Percentiles rank a stretch among this genome's conserved stretches.
phyloP scores from a whole-genome alignment of 2,113 vertebrate genomes.

The Plecturocebus donacophilus region DNA sequence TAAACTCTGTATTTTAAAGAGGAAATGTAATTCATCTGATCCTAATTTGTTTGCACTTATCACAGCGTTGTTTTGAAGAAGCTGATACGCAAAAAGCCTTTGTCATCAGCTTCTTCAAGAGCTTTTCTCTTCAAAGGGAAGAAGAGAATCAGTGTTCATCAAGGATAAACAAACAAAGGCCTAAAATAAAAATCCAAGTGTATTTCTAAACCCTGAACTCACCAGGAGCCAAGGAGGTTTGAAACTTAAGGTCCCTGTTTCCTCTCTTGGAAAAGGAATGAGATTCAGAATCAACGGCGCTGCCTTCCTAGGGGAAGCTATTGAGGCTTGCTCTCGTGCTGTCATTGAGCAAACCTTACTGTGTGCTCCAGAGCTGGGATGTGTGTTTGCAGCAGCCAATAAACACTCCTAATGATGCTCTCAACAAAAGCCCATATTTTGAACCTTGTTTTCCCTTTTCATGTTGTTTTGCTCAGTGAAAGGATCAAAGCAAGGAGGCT shows the following conservation, averaged over 20 bases:
- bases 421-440: conserved; percentile 59
- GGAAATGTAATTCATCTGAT: conserved; percentile 52
- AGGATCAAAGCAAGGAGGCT: conserved; percentile 80
- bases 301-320: background rate
- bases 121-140: conserved; percentile 31
- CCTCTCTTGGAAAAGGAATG: background rate
- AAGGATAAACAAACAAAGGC: conserved; percentile 53
- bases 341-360: background rate
- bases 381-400: conserved; percentile 37
- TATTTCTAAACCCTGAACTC: conserved; percentile 49
- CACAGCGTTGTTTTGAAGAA: conserved; percentile 68
- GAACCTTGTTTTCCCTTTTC: conserved; percentile 64
- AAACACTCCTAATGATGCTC: conserved; percentile 55
- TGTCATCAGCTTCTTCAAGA: conserved; percentile 59
- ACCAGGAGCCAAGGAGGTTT: conserved; percentile 26
- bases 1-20: conserved; percentile 52
- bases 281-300: too few relatives aligned
- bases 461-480: conserved; percentile 76
- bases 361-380: background rate
- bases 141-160: conserved; percentile 49
- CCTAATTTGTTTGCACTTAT: conserved; percentile 68
- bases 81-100: conserved; percentile 64
- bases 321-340: background rate
- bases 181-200: conserved; percentile 24
- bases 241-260: background rate